These are phyloP conservation scores for Ephydatia muelleri DNA, from an alignment of 37 sponge, comb jelly and placozoan genomes.

Conservation along the genomic window DNA sequence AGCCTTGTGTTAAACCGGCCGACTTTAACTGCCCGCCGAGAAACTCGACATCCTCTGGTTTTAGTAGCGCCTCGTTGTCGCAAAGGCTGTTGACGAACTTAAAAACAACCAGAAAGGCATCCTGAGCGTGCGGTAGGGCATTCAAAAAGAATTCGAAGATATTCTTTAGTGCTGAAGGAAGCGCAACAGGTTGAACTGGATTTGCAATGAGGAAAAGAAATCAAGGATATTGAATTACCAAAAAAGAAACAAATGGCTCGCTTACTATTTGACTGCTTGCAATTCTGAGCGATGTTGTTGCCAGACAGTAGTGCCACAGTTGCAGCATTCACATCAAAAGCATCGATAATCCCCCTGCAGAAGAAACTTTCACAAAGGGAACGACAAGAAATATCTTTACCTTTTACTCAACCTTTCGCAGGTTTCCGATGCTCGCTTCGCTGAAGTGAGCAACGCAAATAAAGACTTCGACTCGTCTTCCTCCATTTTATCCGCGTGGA, in stretches of 20 bases:
- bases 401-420: conserved; percentile 23
- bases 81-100: conserved; percentile 27
- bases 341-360: conserved; percentile 21
- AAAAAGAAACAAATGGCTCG: background rate
- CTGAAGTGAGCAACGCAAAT: too few species aligned
- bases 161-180: conserved; percentile 3
- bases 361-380: background rate
- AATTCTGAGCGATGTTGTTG: conserved; percentile 9
- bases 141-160: conserved; percentile 30
- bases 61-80: conserved; percentile 17
- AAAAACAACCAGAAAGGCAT: conserved; percentile 36
- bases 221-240: background rate
- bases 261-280: background rate
- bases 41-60: background rate
- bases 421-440: conserved; percentile 2
- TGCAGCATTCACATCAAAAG: conserved; percentile 20
- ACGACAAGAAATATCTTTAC: background rate
- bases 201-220: background rate
- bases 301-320: conserved; percentile 28
- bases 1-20: background rate
- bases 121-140: conserved; percentile 4
- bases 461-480: too few species aligned
- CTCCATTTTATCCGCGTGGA: too few species aligned
- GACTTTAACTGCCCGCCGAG: conserved; percentile 14
- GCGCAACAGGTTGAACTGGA: background rate